Percentiles rank a stretch among this genome's conserved stretches.
These are phyloP conservation scores for Heliconius eleuchia DNA, from an alignment of 1,140 invertebrate species.

Conservation along the genomic window DNA sequence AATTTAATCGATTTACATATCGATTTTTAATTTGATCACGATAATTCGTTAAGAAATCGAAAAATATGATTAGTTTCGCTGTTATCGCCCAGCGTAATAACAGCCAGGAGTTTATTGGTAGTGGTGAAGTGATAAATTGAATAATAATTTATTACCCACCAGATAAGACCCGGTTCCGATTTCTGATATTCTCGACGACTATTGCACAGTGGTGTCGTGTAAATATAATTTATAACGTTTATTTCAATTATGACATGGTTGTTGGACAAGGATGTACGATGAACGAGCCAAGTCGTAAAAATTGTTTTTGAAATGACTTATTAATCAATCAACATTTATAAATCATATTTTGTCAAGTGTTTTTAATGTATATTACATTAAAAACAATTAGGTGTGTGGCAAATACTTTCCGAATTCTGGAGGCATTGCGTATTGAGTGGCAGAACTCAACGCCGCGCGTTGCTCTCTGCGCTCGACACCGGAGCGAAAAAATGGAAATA, in stretches of 20 bases:
- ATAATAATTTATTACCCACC: slow-evolving; percentile 75
- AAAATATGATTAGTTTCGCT: slow-evolving; percentile 60
- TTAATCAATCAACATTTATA: slow-evolving; percentile 26
- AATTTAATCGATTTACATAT: background rate
- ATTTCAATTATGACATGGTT: slow-evolving; percentile 35
- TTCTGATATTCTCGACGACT: slow-evolving; percentile 54
- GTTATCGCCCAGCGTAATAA: slow-evolving; percentile 73
- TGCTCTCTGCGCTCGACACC: too few relatives aligned
- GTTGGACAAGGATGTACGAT: slow-evolving; percentile 29
- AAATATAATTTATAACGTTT: slow-evolving; percentile 42
- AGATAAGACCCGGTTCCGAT: slow-evolving; percentile 62
- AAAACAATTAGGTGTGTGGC: too few relatives aligned
- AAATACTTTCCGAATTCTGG: background rate
- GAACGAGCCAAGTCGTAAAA: slow-evolving; percentile 32
- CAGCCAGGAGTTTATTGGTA: slow-evolving; percentile 73
- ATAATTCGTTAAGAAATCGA: slow-evolving; percentile 32
- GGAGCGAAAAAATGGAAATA: too few relatives aligned
- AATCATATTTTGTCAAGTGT: slow-evolving; percentile 14
- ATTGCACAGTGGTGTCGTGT: slow-evolving; percentile 45
- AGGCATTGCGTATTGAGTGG: too few relatives aligned
- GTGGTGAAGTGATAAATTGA: slow-evolving; percentile 73
- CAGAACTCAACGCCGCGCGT: too few relatives aligned
- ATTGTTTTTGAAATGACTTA: slow-evolving; percentile 25
- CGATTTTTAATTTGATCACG: slow-evolving; percentile 30
- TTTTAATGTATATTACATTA: background rate